These are phyloP conservation scores for Hypotaenidia philippensis DNA, from an alignment of 2,797 vertebrate genomes.

Conservation along the genomic window DNA sequence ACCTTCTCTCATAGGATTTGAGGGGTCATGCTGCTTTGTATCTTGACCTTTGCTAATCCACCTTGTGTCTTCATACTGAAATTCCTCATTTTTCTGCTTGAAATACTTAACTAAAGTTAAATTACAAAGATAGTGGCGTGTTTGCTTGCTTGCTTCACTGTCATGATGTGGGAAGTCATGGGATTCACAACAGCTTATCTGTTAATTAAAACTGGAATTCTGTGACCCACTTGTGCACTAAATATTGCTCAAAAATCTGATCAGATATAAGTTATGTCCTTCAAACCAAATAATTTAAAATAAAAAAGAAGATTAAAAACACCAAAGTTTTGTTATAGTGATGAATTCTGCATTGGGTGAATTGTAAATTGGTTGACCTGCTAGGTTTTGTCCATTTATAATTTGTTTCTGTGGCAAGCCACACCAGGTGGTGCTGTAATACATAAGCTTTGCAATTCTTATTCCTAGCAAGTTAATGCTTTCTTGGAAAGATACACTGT, in stretches of 20 bases:
- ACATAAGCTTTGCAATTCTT: neutral
- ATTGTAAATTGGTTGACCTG: neutral
- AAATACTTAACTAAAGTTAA: neutral
- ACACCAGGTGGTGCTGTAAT: constrained; percentile 62
- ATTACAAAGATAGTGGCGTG: neutral
- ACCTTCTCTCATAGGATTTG: neutral
- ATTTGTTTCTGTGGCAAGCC: constrained; percentile 31
- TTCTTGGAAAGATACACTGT: neutral
- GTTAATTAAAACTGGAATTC: constrained; percentile 8
- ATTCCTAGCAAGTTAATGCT: neutral
- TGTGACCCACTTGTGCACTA: neutral
- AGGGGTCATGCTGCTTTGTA: neutral
- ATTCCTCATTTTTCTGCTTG: constrained; percentile 17
- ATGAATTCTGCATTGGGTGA: neutral
- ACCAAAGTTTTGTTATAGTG: neutral
- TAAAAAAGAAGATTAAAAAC: neutral
- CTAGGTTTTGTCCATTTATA: neutral
- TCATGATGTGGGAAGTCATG: neutral
- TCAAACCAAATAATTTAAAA: neutral
- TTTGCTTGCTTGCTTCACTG: neutral
- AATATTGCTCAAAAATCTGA: neutral
- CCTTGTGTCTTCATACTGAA: neutral
- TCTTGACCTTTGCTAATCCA: constrained; percentile 16
- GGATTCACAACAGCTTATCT: neutral
- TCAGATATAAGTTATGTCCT: neutral